These are phyloP conservation scores for Xiphias gladius DNA, from an alignment of 2,113 vertebrate species.

Conservation along the genomic window DNA sequence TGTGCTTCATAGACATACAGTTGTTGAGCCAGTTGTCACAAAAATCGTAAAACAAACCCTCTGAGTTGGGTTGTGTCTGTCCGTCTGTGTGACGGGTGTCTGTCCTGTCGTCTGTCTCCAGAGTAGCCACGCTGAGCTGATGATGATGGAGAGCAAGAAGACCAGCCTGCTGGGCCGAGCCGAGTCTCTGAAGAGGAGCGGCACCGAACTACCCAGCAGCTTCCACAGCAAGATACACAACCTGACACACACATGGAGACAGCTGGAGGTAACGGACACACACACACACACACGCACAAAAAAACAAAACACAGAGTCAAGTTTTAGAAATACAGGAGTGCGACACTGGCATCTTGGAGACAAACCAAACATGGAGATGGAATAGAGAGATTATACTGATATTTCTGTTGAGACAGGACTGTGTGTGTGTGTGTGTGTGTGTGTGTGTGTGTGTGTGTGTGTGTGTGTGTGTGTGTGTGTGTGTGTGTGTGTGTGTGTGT, in stretches of 20 bases:
- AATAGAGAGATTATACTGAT: slow-evolving; percentile 34
- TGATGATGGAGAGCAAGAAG: slow-evolving; percentile 91
- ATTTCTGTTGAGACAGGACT: slow-evolving; percentile 2
- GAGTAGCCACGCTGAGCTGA: slow-evolving; percentile 94
- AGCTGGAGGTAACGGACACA: slow-evolving; percentile 89
- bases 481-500: slow-evolving; percentile 37
- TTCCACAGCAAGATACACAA: slow-evolving; percentile 91
- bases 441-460: slow-evolving; percentile 28
- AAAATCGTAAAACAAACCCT: too few relatives aligned
- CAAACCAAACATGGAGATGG: slow-evolving; percentile 1
- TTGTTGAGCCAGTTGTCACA: too few relatives aligned
- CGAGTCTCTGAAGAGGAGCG: slow-evolving; percentile 91
- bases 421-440: slow-evolving; percentile 39
- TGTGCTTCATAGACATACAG: too few relatives aligned
- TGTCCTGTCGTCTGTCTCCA: slow-evolving; percentile 66
- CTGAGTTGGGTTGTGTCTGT: background rate
- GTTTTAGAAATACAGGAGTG: slow-evolving; percentile 5
- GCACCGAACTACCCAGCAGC: slow-evolving; percentile 87
- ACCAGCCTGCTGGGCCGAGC: slow-evolving; percentile 90
- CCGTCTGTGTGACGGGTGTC: slow-evolving; percentile 4
- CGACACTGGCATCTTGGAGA: background rate
- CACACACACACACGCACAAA: slow-evolving; percentile 36
- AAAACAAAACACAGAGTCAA: background rate
- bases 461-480: slow-evolving; percentile 42
- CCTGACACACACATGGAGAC: slow-evolving; percentile 94